A percentile compares a stretch with the other conserved stretches of the same genome.
These are phyloP conservation scores for Choristoneura rosaceana DNA, from an alignment of 2,888 invertebrate species.

Conservation along the genomic window DNA sequence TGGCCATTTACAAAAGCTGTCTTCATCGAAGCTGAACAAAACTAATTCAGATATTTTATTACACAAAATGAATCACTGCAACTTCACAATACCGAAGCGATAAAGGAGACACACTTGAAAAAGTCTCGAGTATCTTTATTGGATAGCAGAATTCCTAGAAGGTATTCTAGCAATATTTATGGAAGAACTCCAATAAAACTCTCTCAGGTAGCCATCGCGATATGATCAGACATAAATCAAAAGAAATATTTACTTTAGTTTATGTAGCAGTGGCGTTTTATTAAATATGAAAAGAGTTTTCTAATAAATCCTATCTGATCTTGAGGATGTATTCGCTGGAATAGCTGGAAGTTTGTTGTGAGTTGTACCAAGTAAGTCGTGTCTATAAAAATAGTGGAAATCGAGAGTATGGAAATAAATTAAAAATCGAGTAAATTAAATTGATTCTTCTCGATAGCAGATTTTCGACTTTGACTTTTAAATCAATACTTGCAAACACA, in stretches of 20 bases:
- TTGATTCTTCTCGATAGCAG: too few species aligned
- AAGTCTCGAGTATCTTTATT: constrained; percentile 5
- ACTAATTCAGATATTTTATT: background rate
- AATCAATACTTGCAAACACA: too few species aligned
- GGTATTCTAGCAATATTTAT: constrained; percentile 5
- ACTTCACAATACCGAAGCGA: constrained; percentile 3
- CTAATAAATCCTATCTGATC: background rate
- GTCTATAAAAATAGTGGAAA: background rate
- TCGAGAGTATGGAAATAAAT: too few species aligned
- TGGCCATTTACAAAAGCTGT: background rate
- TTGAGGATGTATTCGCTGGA: background rate
- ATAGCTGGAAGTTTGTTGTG: background rate
- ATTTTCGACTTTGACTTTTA: too few species aligned
- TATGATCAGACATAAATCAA: constrained; percentile 8
- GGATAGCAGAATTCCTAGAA: background rate
- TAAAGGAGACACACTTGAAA: constrained; percentile 5
- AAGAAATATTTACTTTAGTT: constrained; percentile 4
- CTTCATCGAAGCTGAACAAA: background rate
- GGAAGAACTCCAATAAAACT: constrained; percentile 7
- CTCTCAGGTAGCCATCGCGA: constrained; percentile 4
- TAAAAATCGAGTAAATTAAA: too few species aligned
- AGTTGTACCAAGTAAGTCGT: too few species aligned
- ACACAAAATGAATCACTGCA: background rate
- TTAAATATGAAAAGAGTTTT: constrained; percentile 1
- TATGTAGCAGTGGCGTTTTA: background rate